These are phyloP conservation scores for Carabus problematicus DNA, from an alignment of 2,888 invertebrate species.

Conservation along the genomic window DNA sequence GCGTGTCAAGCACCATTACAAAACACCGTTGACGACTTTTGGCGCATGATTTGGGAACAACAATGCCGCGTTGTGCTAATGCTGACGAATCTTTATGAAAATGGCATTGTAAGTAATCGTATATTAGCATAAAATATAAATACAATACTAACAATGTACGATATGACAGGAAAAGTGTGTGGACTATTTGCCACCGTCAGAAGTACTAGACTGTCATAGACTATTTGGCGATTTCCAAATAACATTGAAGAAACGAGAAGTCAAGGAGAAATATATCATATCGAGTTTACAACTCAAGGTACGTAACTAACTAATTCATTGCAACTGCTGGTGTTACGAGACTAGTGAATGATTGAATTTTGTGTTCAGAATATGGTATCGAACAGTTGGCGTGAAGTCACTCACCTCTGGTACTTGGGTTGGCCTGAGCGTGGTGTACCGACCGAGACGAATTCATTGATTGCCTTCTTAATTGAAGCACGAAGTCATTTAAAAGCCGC, in stretches of 20 bases:
- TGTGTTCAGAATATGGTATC: conserved; percentile 72
- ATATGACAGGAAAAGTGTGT: conserved; percentile 83
- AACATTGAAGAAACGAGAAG: conserved; percentile 86
- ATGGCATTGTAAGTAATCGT: conserved; percentile 74
- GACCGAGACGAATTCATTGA: conserved; percentile 80
- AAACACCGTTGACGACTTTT: conserved; percentile 86
- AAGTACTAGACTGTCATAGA: conserved; percentile 87
- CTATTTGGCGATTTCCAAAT: conserved; percentile 89
- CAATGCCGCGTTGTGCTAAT: conserved; percentile 87
- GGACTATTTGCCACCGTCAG: conserved; percentile 90
- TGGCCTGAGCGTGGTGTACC: conserved; percentile 93
- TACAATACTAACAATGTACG: conserved; percentile 24
- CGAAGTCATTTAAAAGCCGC: conserved; percentile 64
- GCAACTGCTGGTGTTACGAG: background rate
- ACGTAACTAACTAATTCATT: conserved; percentile 44
- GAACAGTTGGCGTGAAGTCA: conserved; percentile 85
- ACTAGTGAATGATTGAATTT: conserved; percentile 2
- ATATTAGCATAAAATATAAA: conserved; percentile 4
- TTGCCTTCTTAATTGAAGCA: conserved; percentile 87
- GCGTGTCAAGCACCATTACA: conserved; percentile 90
- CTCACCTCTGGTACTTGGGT: conserved; percentile 89
- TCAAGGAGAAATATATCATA: conserved; percentile 89
- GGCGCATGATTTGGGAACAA: conserved; percentile 97
- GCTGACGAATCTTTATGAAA: conserved; percentile 89
- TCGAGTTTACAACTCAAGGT: conserved; percentile 84